Evolutionary conservation across 2,113 vertebrate species (phyloP), one percentile per base, ranked within the genome.

Genomic region (Prietella phreatophila): DNA sequence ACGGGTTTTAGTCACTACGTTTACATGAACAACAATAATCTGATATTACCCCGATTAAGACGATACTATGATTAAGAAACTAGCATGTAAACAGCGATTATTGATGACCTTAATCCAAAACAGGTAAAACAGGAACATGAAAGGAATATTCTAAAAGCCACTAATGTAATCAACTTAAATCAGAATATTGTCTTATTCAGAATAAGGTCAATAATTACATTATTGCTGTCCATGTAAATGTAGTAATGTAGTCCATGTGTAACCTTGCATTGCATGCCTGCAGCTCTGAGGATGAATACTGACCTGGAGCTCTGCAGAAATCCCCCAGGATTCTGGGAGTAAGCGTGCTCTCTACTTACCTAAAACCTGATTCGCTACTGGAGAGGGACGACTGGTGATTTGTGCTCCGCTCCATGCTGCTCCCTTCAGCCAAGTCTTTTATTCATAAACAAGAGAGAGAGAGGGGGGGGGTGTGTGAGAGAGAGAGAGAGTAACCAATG

Each of bases 341-440:
- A 88, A 81, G 55, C 36, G 19, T 36, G 82, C 75, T 88, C 82
- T 85, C 85, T 86, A 60, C 79, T 90, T 90, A 84, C 82, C 81
- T 75, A 82, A 87, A 78, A 86, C 87, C 22, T 53, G 53, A 90
- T 86, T 90, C 78, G 84, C 65, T 87, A 69, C 81, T 80, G 65
- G 87, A 84, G 76, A 88, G 82, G 86, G 39, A 81, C 80, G 42
- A 47, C 61, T 83, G 69, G 56, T 3, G 20, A 10, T 82, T 60
- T 22, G 75, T 50, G 78, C 36, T 30, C 73, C 58, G 67, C 67
- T 9, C 15, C 4, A 14, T 67, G 65, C 30, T n/a, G 56, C 63
- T 61, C 60, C 76, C 55, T 76, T 42, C 55, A 85, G 86, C 89
- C 83, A 87, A 89, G 39, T 89, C 65, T 87, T 87, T 87, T 85